Conservation (phyloP, 2,888 invertebrate genomes). For the Clistopyga incitator region DNA sequence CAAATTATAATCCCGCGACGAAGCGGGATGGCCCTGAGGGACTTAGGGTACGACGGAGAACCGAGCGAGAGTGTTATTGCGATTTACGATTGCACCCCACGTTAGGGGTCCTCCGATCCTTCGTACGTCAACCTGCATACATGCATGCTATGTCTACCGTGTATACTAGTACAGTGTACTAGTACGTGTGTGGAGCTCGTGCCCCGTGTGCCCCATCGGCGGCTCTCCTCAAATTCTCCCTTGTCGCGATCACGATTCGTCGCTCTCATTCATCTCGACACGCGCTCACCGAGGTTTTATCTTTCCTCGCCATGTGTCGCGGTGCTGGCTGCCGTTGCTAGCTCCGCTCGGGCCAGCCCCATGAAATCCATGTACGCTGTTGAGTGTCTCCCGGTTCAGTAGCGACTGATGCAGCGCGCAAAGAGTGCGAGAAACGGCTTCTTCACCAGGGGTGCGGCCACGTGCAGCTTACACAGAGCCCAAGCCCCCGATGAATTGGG, state of each 20-base stretch:
- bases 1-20: conserved; percentile 46
- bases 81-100: conserved; percentile 57
- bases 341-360: conserved; percentile 36
- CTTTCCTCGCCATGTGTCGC: conserved; percentile 78
- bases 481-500: conserved; percentile 35
- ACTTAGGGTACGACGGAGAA: conserved; percentile 43
- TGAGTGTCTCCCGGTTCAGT: conserved; percentile 45
- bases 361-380: conserved; percentile 22
- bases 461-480: conserved; percentile 69
- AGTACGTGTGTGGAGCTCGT: not conserved
- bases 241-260: conserved; percentile 74
- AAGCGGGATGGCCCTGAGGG: conserved; percentile 47
- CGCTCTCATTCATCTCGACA: conserved; percentile 74
- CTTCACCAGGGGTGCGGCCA: conserved; percentile 71
- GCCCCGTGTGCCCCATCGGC: conserved; percentile 53
- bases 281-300: conserved; percentile 77
- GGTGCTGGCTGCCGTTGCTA: conserved; percentile 24
- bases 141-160: not conserved
- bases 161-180: not conserved
- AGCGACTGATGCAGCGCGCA: conserved; percentile 15
- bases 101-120: conserved; percentile 37
- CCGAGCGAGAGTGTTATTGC: conserved; percentile 55
- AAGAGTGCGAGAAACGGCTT: conserved; percentile 65
- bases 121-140: conserved; percentile 13
- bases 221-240: conserved; percentile 62